Base-by-base conservation (phyloP, 2,113 vertebrate species). In the Suncus etruscus region DNA sequence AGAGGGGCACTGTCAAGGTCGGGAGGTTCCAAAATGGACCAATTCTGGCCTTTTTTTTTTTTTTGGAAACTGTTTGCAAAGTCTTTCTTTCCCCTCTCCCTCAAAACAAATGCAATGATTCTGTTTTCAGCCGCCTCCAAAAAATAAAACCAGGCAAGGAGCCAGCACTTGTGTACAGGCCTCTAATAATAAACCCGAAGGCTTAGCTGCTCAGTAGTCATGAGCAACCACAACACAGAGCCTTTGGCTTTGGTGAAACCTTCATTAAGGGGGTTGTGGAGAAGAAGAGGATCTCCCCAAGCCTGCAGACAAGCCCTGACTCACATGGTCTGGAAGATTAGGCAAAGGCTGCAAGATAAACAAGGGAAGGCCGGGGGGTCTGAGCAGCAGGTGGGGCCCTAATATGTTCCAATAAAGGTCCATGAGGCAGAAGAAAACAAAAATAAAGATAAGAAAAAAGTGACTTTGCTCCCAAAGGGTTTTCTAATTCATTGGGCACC, bases 1-100 rank as follows among this genome's bases (percentile, higher is more conserved):
- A 97, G 91, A 97, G 95, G 95, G 69, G 94, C 97, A 97, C 91
- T 92, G 96, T 94, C 96, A 96, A 97, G 97, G 97, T 98, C 96
- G 94, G 96, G 94, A 97, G 96, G 90, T 91, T 95, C 93, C 65
- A 69, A 61, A 76, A 97, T 97, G 96, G 95, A 97, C 96, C 93
- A 93, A 69, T 93, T 94, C 85, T 89, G 58, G 58, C 18, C 58
- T 22, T 61, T 61, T 61, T 22, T 8, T 74, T 86, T 88, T 94
- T 97, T 92, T 86, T 92, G 82, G 90, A 92, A 96, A 96, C 94
- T 94, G 90, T 92, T 96, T 92, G 95, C 93, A 95, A 95, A 97
- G 94, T 91, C 91, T 92, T 6, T 95, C 96, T 95, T 97, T 96
- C 92, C 95, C 80, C 79, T 74, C 91, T 72, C 91, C 91, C 89